Base-by-base conservation (phyloP, 1,140 invertebrate genomes). In the Ceratoteleas bidentatus region DNA sequence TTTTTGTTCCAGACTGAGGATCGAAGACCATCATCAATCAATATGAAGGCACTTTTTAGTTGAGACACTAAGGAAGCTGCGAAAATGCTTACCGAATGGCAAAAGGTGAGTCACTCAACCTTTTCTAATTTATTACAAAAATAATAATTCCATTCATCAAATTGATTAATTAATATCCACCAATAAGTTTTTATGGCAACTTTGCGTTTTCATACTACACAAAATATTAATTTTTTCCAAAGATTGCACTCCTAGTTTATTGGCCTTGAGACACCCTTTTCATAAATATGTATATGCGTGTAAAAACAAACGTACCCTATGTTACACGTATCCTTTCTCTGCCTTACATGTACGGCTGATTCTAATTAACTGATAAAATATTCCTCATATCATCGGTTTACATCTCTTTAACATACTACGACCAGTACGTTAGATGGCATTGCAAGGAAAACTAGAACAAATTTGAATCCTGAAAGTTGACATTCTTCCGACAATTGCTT, bases 1-100 rank as follows among this genome's bases (percentile, higher is more conserved):
- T 68, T 38, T 61, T 53, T 68, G 45, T 86, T 75, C 7, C 74
- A 87, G 85, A 45, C 9, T 65, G 45, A 58, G 24, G 47, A 81
- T 33, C 38, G 9, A 49, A 49, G 14, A 43, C 47, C 33, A 72
- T 72, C 52, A 64, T 62, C 57, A 58, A 68, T 56, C 84, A 88
- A 86, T 82, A 90, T 89, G 89, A 87, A 70, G 85, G 54, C 58
- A 69, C 47, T 64, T 85, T 84, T 74, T 60, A 70, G 58, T 77
- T 81, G 74, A 60, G 69, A 68, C 52, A 58, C 32, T 85, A 85
- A 86, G 75, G 53, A 43, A 64, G 54, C 77, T 66, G 72, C 79
- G 8, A 88, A 86, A 61, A 91, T 91, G 90, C 84, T 88, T 83
- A 81, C 81, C 78, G 90, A 91, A 72, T 91, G 90, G 90, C 88